phyloP scores from a whole-genome alignment of 2,797 vertebrate species.

The Simalia tracyae region DNA sequence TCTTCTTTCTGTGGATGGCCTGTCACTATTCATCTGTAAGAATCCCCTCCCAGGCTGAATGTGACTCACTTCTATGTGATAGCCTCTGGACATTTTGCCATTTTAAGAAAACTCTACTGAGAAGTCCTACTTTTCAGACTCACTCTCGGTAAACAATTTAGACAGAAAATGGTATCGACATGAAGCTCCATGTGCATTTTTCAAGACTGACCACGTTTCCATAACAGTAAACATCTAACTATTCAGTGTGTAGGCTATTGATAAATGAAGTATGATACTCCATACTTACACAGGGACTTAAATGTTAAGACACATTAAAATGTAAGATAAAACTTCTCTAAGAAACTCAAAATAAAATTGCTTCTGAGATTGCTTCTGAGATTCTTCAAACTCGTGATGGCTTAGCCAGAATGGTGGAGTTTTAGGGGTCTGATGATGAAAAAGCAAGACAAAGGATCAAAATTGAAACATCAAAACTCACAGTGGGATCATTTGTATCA shows the following conservation, averaged over 20 bases:
- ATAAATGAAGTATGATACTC: background rate
- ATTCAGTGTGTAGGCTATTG: accelerated
- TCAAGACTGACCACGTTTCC: background rate
- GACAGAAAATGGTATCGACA: background rate
- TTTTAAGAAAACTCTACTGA: background rate
- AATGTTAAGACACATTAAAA: background rate
- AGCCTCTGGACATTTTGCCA: conserved; percentile 26
- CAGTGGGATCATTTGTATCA: conserved; percentile 85
- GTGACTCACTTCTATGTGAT: conserved; percentile 17
- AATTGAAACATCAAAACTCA: conserved; percentile 69
- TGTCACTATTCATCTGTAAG: conserved; percentile 38
- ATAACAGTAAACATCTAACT: background rate
- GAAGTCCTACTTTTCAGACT: conserved; percentile 19
- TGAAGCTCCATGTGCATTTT: background rate
- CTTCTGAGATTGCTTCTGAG: background rate
- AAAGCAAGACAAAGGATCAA: background rate
- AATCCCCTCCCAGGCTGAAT: conserved; percentile 7
- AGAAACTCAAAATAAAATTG: too few relatives aligned
- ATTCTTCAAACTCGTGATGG: background rate
- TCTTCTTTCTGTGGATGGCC: conserved; percentile 14
- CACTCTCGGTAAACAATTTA: conserved; percentile 2
- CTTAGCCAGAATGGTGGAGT: too few relatives aligned
- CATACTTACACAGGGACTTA: background rate
- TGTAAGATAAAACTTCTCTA: background rate
- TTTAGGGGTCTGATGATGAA: background rate